Conservation (phyloP, 1,140 invertebrate species). For the Papilio dardanus region DNA sequence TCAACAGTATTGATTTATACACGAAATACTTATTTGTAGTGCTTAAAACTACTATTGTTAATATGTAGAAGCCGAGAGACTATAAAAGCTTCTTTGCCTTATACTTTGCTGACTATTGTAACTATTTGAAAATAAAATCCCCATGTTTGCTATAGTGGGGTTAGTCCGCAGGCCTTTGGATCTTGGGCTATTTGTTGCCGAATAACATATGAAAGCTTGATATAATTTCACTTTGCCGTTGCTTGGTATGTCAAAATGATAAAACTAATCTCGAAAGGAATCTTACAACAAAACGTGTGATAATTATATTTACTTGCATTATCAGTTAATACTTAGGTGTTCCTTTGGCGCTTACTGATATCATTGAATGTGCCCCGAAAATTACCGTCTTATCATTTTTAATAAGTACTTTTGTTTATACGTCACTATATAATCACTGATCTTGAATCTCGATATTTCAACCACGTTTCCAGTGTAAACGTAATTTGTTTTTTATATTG, state of each 20-base stretch:
- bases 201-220: neutral
- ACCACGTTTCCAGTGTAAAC: neutral
- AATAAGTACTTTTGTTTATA: neutral
- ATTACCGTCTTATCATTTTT: neutral
- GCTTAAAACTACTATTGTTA: neutral
- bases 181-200: neutral
- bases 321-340: constrained; percentile 9
- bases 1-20: constrained; percentile 4
- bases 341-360: constrained; percentile 13
- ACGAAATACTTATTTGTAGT: neutral
- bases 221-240: neutral
- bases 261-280: constrained; percentile 14
- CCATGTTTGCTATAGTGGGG: neutral
- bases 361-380: neutral
- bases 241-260: neutral
- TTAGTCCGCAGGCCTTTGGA: neutral
- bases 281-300: constrained; percentile 12
- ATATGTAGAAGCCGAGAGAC: too few relatives aligned
- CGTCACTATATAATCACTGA: neutral
- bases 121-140: neutral
- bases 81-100: neutral
- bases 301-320: constrained; percentile 8
- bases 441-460: neutral
- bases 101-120: neutral
- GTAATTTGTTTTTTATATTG: neutral